A percentile compares a stretch with the other conserved stretches of the same genome.
These are phyloP conservation scores for Corvus cornix DNA, from an alignment of 2,113 vertebrate species.

Conservation along the genomic window DNA sequence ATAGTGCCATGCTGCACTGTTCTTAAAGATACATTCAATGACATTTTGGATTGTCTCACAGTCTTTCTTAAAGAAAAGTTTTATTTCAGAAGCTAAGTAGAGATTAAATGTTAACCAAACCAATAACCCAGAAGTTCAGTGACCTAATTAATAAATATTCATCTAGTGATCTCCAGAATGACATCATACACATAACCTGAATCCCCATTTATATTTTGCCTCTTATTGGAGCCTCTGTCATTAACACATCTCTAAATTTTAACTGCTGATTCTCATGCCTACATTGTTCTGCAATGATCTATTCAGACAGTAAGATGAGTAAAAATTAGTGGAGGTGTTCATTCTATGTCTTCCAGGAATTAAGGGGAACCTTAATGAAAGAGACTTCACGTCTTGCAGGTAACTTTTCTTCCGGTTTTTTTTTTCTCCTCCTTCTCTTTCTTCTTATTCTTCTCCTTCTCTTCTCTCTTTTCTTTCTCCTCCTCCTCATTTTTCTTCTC, in stretches of 20 bases:
- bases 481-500: not conserved
- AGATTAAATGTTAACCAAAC: not conserved
- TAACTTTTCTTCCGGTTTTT: not conserved
- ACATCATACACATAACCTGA: not conserved
- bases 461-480: not conserved
- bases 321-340: not conserved
- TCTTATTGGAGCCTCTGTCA: not conserved
- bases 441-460: rapidly evolving
- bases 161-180: not conserved
- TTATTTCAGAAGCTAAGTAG: not conserved
- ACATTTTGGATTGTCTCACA: not conserved
- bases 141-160: not conserved
- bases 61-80: not conserved
- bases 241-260: not conserved
- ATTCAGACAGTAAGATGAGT: not conserved
- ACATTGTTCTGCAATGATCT: not conserved
- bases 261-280: not conserved
- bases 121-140: not conserved
- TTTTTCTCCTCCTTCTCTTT: rapidly evolving
- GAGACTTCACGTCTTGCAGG: not conserved
- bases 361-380: not conserved
- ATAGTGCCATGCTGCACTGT: not conserved
- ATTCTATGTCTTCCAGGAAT: not conserved
- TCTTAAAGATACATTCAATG: not conserved
- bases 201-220: not conserved